Evolutionary conservation across 2,888 invertebrate genomes (phyloP), one percentile per base, ranked within the genome.

Genomic region (Drosophila rellima): DNA sequence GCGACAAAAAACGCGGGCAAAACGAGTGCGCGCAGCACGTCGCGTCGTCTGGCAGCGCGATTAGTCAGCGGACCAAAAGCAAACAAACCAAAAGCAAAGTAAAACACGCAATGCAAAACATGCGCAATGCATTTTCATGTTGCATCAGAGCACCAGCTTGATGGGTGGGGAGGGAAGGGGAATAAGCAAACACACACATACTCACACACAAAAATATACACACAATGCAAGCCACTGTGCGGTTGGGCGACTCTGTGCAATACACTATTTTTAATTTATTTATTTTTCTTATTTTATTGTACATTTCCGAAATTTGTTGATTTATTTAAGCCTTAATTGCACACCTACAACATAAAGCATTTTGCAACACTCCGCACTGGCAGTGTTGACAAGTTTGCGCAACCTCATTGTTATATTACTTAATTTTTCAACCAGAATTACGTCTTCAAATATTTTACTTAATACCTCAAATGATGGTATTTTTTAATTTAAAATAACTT

Each of bases 61-160:
- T 82, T 83, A 78, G 84, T 78, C 73, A 69, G 44, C 35, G 54
- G 11, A 11, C n/a, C 6, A 48, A 44, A 44, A 10, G 54, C 50
- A 44, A 51, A n/a, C 29, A 62, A 48, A 51, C 57, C 18, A 56
- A 61, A 61, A 51, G 31, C 37, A 42, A 47, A 70, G 57, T 56
- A 52, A 67, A 78, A 81, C 81, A 78, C 76, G 84, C 84, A 82
- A 82, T 70, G 68, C 68, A 40, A 66, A 75, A 61, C 71, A 80
- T 80, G 84, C 77, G 84, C 84, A 81, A 79, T 82, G 82, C 80
- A 82, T 71, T 82, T 71, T 63, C 66, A 72, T 44, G 64, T 71
- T 82, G 71, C 62, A 71, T 50, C 62, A 71, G 51, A 68, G 47
- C 42, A 54, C 7, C 6, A 37, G 6, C 1, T n/a, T 3, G 13